Percentiles rank a stretch among this genome's conserved stretches.
Evolutionary conservation across 1,140 invertebrate genomes (phyloP).

Genomic region (Neodiprion pinetum): DNA sequence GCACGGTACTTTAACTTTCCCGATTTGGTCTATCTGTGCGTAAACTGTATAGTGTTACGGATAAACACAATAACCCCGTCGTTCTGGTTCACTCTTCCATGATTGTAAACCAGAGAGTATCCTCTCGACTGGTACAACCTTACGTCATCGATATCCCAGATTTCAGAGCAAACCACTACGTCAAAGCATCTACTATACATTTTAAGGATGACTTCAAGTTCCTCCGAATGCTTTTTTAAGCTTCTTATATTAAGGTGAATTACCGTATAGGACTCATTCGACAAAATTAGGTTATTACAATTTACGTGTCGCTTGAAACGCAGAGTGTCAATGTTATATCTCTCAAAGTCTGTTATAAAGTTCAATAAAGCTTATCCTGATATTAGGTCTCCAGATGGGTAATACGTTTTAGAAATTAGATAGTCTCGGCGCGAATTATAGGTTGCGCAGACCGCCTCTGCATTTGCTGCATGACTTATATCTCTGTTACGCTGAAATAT

Average conservation of each 20-base stretch:
- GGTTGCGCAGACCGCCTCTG: background rate
- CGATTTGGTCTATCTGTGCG: slow-evolving; percentile 14
- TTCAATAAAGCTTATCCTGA: background rate
- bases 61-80: slow-evolving; percentile 12
- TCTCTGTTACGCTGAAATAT: background rate
- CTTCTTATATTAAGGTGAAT: background rate
- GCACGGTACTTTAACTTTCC: slow-evolving; percentile 7
- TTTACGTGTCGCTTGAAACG: background rate
- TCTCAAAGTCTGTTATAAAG: background rate
- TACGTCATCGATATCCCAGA: background rate
- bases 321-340: background rate
- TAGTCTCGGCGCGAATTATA: background rate
- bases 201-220: background rate
- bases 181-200: background rate
- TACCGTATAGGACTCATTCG: background rate
- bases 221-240: background rate
- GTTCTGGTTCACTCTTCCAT: slow-evolving; percentile 1
- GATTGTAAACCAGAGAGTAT: background rate
- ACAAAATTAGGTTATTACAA: background rate
- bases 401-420: background rate
- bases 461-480: background rate
- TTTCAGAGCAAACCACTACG: background rate
- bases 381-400: background rate
- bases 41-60: slow-evolving; percentile 2
- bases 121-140: background rate